These are phyloP conservation scores for Drusus annulatus DNA, from an alignment of 1,140 invertebrate genomes.

Conservation along the genomic window DNA sequence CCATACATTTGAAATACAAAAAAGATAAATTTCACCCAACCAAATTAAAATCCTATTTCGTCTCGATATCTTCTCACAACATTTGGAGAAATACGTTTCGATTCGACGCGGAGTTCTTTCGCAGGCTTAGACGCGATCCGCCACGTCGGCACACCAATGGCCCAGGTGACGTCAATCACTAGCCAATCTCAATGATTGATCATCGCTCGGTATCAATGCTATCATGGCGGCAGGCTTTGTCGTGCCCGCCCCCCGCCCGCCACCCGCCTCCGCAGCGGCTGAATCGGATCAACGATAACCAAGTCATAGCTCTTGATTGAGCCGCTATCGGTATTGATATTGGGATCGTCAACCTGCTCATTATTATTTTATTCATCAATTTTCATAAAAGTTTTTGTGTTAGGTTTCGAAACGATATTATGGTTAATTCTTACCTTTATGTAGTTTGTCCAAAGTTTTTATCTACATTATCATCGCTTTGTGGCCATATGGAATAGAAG, in stretches of 20 bases:
- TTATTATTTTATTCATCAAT: no score
- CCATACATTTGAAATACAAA: no score
- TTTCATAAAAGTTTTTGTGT: no score
- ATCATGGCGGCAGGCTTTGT: constrained; percentile 55
- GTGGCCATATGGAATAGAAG: no score
- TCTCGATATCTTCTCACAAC: no score
- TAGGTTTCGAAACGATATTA: no score
- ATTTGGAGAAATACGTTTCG: no score
- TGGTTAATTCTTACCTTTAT: no score
- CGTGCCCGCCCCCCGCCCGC: constrained; percentile 15
- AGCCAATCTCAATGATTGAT: constrained; percentile 57
- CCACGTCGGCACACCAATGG: constrained; percentile 22
- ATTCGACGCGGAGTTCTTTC: neutral
- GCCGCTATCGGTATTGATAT: constrained; percentile 26
- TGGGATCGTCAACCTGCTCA: constrained; percentile 12
- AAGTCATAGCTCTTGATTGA: constrained; percentile 40
- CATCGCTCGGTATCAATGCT: constrained; percentile 47
- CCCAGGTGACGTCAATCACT: constrained; percentile 53
- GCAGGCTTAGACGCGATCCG: neutral
- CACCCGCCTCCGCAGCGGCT: neutral
- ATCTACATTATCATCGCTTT: no score
- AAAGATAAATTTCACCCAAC: no score
- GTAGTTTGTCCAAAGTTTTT: no score
- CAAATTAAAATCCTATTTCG: no score
- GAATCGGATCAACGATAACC: constrained; percentile 24